Percentiles rank a stretch among this genome's conserved stretches.
phyloP scores from a whole-genome alignment of 2,113 vertebrate species.

The Himantopus leucocephalus region DNA sequence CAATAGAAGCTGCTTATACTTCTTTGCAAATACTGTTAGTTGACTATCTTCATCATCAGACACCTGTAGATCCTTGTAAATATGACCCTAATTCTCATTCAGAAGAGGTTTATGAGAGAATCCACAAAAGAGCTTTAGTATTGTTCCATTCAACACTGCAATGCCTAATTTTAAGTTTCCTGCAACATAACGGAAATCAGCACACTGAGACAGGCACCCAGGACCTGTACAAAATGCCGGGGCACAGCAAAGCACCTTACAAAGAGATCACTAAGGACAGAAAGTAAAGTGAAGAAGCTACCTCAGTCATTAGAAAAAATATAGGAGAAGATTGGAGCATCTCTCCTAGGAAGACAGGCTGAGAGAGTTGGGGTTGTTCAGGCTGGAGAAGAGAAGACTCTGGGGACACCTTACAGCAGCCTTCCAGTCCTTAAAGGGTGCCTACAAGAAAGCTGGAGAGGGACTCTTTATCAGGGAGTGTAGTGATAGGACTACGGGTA shows the following conservation, averaged over 20 bases:
- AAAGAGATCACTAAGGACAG: neutral
- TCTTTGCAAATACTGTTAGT: neutral
- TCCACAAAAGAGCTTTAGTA: neutral
- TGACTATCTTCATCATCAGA: neutral
- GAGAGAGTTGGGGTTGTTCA: neutral
- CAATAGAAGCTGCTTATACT: neutral
- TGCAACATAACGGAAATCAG: neutral
- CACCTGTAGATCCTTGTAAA: neutral
- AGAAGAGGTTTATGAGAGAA: neutral
- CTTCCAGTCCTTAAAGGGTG: neutral
- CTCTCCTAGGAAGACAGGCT: neutral
- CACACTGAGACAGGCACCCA: neutral
- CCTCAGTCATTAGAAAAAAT: neutral
- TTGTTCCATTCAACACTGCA: neutral
- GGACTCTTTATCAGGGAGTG: neutral
- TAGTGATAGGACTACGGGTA: neutral
- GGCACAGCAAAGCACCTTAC: neutral
- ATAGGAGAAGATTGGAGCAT: neutral
- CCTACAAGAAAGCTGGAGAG: neutral
- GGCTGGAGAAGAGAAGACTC: neutral
- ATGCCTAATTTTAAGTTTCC: neutral
- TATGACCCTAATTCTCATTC: neutral
- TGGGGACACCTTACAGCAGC: neutral
- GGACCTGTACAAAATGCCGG: neutral
- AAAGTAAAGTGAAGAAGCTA: neutral